Conservation (phyloP, 1,140 invertebrate genomes). For the Eumaeus atala region DNA sequence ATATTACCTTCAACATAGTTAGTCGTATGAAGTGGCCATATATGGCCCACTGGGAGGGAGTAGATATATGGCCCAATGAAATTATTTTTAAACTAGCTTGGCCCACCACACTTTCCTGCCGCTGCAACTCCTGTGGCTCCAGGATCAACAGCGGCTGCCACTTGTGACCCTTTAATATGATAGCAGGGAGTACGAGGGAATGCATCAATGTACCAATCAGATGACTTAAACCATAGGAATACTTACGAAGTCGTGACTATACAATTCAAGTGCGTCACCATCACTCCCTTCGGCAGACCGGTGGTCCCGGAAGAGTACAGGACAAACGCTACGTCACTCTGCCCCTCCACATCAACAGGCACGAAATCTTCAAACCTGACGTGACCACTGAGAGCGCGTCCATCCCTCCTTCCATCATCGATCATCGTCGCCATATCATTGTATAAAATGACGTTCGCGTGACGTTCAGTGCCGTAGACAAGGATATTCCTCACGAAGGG, state of each 20-base stretch:
- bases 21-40: no score
- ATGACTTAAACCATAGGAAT: background rate
- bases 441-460: conserved; percentile 23
- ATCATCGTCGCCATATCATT: conserved; percentile 30
- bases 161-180: no score
- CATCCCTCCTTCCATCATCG: background rate
- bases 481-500: conserved; percentile 33
- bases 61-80: no score
- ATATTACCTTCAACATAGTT: no score
- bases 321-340: conserved; percentile 60
- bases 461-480: conserved; percentile 32
- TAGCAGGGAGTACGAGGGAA: no score
- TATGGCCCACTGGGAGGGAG: no score
- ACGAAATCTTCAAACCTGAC: conserved; percentile 42
- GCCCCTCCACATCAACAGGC: conserved; percentile 35
- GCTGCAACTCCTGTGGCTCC: no score
- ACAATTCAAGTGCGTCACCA: conserved; percentile 81
- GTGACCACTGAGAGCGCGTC: conserved; percentile 17
- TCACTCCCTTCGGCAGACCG: conserved; percentile 84
- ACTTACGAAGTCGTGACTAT: conserved; percentile 42
- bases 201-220: no score
- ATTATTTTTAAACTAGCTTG: no score
- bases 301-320: conserved; percentile 82
- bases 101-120: no score
- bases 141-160: no score